These are phyloP conservation scores for Coregonus suidteri DNA, from an alignment of 2,797 vertebrate species.

Conservation along the genomic window DNA sequence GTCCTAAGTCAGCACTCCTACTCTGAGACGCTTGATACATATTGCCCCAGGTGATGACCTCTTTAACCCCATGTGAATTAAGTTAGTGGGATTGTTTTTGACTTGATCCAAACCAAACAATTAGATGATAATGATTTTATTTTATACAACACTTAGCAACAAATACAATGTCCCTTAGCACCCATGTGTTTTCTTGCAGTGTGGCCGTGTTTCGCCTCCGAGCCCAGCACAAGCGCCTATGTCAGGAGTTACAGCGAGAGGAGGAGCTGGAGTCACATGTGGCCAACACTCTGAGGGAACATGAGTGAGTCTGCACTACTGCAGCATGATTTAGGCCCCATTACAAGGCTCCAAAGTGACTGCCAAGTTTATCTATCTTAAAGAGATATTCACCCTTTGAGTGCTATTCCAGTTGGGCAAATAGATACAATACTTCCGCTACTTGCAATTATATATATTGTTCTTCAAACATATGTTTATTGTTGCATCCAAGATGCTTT, in stretches of 20 bases:
- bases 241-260: constrained; percentile 74
- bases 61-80: not conserved
- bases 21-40: not conserved
- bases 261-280: constrained; percentile 70
- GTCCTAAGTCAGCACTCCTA: not conserved
- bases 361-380: not conserved
- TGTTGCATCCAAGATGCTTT: not conserved
- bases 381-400: not conserved
- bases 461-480: not conserved
- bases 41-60: not conserved
- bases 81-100: not conserved
- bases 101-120: not conserved
- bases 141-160: not conserved
- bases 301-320: constrained; percentile 66
- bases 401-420: not conserved
- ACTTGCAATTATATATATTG: not conserved
- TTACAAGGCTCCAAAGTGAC: not conserved
- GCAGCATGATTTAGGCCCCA: not conserved
- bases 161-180: not conserved
- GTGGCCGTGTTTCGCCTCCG: constrained; percentile 74
- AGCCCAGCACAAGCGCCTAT: constrained; percentile 66
- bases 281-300: constrained; percentile 61
- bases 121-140: not conserved
- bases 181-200: constrained; percentile 55
- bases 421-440: not conserved